phyloP scores from a whole-genome alignment of 2,888 invertebrate genomes.

The Dusona sp. region DNA sequence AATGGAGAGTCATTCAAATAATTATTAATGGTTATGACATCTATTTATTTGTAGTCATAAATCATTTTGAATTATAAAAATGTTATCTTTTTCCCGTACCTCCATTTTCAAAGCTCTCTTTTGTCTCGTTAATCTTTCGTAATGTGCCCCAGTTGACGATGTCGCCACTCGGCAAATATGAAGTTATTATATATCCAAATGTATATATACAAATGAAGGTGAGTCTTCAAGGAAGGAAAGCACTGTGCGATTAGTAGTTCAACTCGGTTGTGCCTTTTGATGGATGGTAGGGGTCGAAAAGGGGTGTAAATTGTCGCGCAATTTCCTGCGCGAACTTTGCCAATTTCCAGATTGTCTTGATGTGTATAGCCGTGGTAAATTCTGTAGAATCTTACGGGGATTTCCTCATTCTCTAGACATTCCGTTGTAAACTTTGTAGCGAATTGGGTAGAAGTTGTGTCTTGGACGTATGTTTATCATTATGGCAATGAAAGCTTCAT shows the following conservation, averaged over 20 bases:
- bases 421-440: conserved; percentile 30
- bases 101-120: neutral
- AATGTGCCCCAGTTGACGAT: conserved; percentile 17
- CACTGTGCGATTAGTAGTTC: conserved; percentile 63
- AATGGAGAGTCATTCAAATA: neutral
- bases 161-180: conserved; percentile 35
- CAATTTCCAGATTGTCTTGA: conserved; percentile 77
- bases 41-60: neutral
- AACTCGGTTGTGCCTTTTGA: conserved; percentile 51
- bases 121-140: conserved; percentile 25
- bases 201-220: conserved; percentile 3
- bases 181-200: neutral
- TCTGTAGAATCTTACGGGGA: conserved; percentile 33
- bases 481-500: conserved; percentile 15
- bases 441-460: neutral
- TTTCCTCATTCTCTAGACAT: conserved; percentile 33
- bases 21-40: neutral
- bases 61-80: conserved; percentile 14
- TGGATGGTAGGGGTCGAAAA: conserved; percentile 70
- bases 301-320: conserved; percentile 80
- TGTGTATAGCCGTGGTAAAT: conserved; percentile 42
- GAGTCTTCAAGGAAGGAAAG: conserved; percentile 11
- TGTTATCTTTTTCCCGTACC: neutral
- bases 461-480: conserved; percentile 13
- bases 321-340: conserved; percentile 81